A percentile compares a stretch with the other conserved stretches of the same genome.
These are phyloP conservation scores for Cerceris ruficornis DNA, from an alignment of 2,888 invertebrate genomes.

Conservation along the genomic window DNA sequence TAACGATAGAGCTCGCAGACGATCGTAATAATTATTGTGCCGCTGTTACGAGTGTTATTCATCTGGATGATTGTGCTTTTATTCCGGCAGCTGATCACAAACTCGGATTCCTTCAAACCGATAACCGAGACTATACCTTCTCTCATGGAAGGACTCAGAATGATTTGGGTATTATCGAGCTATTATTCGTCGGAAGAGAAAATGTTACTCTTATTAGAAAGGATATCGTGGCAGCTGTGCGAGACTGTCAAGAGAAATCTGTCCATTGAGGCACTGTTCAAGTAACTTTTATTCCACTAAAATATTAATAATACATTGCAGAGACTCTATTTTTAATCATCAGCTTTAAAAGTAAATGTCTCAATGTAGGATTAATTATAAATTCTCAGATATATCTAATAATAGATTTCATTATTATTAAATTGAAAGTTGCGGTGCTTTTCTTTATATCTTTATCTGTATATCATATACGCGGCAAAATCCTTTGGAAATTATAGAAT, in stretches of 20 bases:
- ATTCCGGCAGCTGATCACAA: constrained; percentile 85
- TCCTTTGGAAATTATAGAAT: neutral
- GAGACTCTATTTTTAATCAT: no score
- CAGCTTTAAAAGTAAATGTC: no score
- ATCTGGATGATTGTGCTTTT: neutral
- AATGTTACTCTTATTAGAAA: constrained; percentile 92
- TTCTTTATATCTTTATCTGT: no score
- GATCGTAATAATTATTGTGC: neutral
- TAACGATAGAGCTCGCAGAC: neutral
- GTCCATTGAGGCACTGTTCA: constrained; percentile 88
- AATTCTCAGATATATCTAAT: no score
- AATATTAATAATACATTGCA: no score
- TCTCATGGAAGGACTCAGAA: constrained; percentile 91
- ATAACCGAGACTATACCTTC: constrained; percentile 89
- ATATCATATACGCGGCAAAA: no score
- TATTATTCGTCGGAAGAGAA: constrained; percentile 93
- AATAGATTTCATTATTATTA: no score
- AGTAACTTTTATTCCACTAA: constrained; percentile 82
- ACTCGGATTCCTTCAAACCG: constrained; percentile 87
- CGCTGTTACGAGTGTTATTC: neutral
- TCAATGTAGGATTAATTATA: no score
- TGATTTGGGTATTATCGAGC: constrained; percentile 95
- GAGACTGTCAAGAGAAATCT: constrained; percentile 89
- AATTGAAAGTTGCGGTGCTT: no score
- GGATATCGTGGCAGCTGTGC: constrained; percentile 92